Evolutionary conservation across 2,888 invertebrate genomes (phyloP).

Genomic region (Carabus problematicus): DNA sequence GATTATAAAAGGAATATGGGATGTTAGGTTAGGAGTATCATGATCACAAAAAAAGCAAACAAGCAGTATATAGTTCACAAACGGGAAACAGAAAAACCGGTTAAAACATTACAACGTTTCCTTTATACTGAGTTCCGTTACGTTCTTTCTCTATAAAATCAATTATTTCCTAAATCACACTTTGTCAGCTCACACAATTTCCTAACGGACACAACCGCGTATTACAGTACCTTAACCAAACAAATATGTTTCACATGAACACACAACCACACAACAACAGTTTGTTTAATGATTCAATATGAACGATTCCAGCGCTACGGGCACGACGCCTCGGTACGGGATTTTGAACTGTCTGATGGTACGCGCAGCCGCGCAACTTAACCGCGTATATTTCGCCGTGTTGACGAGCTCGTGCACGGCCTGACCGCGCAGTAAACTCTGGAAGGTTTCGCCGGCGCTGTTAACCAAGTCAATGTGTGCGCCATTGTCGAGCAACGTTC

Average conservation of each 20-base stretch:
- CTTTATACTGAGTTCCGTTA: no score
- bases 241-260: not conserved
- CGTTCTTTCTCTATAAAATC: no score
- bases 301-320: constrained; percentile 77
- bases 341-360: constrained; percentile 76
- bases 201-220: no score
- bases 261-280: not conserved
- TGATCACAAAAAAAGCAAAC: not conserved
- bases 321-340: constrained; percentile 74
- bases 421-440: constrained; percentile 70
- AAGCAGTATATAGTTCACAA: not conserved
- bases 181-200: no score
- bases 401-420: constrained; percentile 73
- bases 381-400: constrained; percentile 77
- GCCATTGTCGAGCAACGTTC: constrained; percentile 77
- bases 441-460: constrained; percentile 77
- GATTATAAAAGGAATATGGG: no score
- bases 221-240: not conserved
- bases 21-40: no score
- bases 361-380: constrained; percentile 87
- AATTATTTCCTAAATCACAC: no score
- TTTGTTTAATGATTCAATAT: constrained; percentile 62
- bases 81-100: no score
- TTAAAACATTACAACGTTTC: no score
- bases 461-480: constrained; percentile 87